Conservation (phyloP, 2,797 vertebrate species). For the Pempheris klunzingeri region DNA sequence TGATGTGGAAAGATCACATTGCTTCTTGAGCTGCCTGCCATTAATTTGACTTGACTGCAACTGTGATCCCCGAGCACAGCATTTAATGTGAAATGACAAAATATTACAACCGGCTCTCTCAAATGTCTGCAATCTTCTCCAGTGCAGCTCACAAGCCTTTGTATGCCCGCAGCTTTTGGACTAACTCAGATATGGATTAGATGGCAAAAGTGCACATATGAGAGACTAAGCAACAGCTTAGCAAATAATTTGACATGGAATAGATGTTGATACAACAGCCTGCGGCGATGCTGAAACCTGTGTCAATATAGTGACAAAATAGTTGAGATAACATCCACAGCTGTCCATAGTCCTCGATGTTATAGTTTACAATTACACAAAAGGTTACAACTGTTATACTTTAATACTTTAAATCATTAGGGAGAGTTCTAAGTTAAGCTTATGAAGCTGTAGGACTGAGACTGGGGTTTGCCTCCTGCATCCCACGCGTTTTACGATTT, state of each 20-base stretch:
- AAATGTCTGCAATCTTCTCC: slow-evolving; percentile 42
- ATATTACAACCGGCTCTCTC: slow-evolving; percentile 53
- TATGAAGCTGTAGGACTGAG: neutral
- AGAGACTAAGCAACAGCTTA: slow-evolving; percentile 18
- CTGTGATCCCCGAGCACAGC: slow-evolving; percentile 45
- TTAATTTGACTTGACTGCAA: slow-evolving; percentile 68
- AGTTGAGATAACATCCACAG: neutral
- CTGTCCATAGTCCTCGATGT: neutral
- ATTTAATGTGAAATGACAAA: slow-evolving; percentile 69
- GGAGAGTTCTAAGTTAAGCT: too few relatives aligned
- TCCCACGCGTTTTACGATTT: neutral
- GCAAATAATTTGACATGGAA: slow-evolving; percentile 23
- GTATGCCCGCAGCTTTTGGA: slow-evolving; percentile 29
- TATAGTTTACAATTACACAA: too few relatives aligned
- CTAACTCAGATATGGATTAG: slow-evolving; percentile 36
- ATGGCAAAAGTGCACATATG: slow-evolving; percentile 25
- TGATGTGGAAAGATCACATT: slow-evolving; percentile 52
- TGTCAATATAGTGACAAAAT: slow-evolving; percentile 13
- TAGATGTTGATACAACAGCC: slow-evolving; percentile 27
- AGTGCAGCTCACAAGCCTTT: slow-evolving; percentile 22
- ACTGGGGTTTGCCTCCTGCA: too few relatives aligned
- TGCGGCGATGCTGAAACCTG: slow-evolving; percentile 25
- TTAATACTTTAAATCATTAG: too few relatives aligned
- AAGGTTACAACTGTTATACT: too few relatives aligned
- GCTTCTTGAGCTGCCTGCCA: slow-evolving; percentile 55